Evolutionary conservation across 2,888 invertebrate genomes (phyloP).

Genomic region (Hypsopygia costalis): DNA sequence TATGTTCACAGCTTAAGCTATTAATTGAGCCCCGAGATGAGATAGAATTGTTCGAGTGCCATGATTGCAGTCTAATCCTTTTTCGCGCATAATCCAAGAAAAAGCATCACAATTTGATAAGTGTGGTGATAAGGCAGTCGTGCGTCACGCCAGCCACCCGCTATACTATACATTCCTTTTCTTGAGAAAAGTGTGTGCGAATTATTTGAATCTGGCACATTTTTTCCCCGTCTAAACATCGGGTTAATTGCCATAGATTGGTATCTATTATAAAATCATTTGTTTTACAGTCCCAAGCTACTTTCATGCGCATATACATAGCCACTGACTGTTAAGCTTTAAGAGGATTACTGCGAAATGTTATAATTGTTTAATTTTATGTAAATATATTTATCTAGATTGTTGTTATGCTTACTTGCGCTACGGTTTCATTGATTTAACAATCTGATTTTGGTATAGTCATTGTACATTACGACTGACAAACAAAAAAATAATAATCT

Average conservation of each 20-base stretch:
- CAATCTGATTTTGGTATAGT: constrained; percentile 5
- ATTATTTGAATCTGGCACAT: constrained; percentile 41
- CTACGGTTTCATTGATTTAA: constrained; percentile 8
- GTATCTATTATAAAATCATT: constrained; percentile 51
- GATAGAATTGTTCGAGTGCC: constrained; percentile 6
- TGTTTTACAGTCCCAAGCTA: constrained; percentile 38
- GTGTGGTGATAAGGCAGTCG: constrained; percentile 40
- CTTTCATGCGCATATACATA: constrained; percentile 5
- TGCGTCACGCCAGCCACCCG: constrained; percentile 44
- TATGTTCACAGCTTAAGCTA: constrained; percentile 10
- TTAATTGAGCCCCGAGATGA: constrained; percentile 13
- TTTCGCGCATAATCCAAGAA: constrained; percentile 41
- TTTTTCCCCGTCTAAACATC: constrained; percentile 45
- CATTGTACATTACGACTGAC: constrained; percentile 1
- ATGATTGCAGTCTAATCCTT: constrained; percentile 34
- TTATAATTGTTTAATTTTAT: constrained; percentile 6
- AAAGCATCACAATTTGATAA: constrained; percentile 51
- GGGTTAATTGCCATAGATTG: constrained; percentile 49
- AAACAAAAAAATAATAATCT: too few species aligned
- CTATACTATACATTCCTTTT: constrained; percentile 38
- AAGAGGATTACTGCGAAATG: constrained; percentile 6
- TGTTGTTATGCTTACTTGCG: constrained; percentile 12
- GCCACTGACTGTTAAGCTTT: constrained; percentile 2
- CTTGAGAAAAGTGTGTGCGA: constrained; percentile 51
- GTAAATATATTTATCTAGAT: constrained; percentile 12